A percentile compares a stretch with the other conserved stretches of the same genome.
phyloP scores from a whole-genome alignment of 1,140 invertebrate species.

The Drosophila nebulosa region DNA sequence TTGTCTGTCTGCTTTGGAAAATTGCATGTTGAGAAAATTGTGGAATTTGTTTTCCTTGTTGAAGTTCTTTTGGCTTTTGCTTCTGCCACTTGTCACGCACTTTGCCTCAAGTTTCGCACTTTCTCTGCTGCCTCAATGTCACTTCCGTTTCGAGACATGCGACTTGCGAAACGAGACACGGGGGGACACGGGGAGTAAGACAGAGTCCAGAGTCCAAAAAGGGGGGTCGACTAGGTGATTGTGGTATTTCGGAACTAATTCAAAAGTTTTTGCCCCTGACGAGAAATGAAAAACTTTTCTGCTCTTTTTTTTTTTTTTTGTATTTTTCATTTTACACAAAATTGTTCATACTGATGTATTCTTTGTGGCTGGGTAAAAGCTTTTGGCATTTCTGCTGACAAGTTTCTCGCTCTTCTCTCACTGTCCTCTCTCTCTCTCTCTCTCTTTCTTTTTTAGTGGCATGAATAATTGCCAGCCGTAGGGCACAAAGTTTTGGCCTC shows the following conservation, averaged over 20 bases:
- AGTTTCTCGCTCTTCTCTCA: too few species aligned
- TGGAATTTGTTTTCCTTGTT: neutral
- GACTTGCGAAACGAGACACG: too few species aligned
- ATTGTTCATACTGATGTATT: neutral
- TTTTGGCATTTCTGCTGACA: slow-evolving; percentile 29
- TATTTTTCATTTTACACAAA: neutral
- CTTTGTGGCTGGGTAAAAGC: slow-evolving; percentile 25
- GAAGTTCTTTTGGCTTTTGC: neutral
- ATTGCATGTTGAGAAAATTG: neutral
- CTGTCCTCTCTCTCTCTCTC: neutral
- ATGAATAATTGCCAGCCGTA: slow-evolving; percentile 35
- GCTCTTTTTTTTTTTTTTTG: too few species aligned
- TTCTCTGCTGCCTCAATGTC: neutral
- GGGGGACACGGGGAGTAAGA: neutral
- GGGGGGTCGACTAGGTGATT: neutral
- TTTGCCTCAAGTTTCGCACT: neutral
- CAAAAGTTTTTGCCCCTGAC: slow-evolving; percentile 39
- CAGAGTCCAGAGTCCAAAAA: neutral
- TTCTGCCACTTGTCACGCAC: slow-evolving; percentile 1
- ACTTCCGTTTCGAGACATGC: neutral
- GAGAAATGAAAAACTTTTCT: slow-evolving; percentile 34
- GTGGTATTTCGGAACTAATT: slow-evolving; percentile 31
- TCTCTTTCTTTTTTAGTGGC: slow-evolving; percentile 5
- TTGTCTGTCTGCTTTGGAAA: neutral
- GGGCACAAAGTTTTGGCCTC: neutral